phyloP scores from a whole-genome alignment of 2,888 invertebrate genomes.

The Euproctis similis region DNA sequence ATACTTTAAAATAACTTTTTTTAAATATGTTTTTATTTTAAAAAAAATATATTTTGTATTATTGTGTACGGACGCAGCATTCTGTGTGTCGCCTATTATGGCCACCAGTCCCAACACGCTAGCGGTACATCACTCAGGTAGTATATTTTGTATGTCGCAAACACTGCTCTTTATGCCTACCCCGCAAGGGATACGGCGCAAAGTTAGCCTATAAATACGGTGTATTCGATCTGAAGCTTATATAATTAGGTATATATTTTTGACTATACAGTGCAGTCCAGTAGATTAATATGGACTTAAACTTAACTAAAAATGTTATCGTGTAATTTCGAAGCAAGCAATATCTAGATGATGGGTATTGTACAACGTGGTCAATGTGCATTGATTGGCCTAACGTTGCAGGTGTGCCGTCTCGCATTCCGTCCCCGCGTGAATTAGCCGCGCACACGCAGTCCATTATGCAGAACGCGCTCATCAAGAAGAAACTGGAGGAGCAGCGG shows the following conservation, averaged over 20 bases:
- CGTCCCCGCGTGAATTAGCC: slow-evolving; percentile 89
- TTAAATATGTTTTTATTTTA: background rate
- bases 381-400: slow-evolving; percentile 12
- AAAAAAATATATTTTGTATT: slow-evolving; percentile 6
- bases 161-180: background rate
- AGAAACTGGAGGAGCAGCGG: slow-evolving; percentile 91
- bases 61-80: slow-evolving; percentile 77
- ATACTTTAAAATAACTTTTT: no score
- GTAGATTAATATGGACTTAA: no score
- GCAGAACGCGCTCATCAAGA: slow-evolving; percentile 90
- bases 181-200: background rate
- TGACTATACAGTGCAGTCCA: no score
- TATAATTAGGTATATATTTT: no score
- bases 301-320: no score
- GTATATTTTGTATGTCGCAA: slow-evolving; percentile 12
- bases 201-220: no score
- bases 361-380: slow-evolving; percentile 5
- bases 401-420: slow-evolving; percentile 83
- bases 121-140: slow-evolving; percentile 81
- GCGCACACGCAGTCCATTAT: slow-evolving; percentile 91
- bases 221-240: no score
- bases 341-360: background rate
- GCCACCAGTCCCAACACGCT: slow-evolving; percentile 81
- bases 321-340: no score
- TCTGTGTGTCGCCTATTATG: slow-evolving; percentile 81